Percentiles rank a stretch among this genome's conserved stretches.
Evolutionary conservation across 2,888 invertebrate species (phyloP).

Genomic region (Acronicta aceris): DNA sequence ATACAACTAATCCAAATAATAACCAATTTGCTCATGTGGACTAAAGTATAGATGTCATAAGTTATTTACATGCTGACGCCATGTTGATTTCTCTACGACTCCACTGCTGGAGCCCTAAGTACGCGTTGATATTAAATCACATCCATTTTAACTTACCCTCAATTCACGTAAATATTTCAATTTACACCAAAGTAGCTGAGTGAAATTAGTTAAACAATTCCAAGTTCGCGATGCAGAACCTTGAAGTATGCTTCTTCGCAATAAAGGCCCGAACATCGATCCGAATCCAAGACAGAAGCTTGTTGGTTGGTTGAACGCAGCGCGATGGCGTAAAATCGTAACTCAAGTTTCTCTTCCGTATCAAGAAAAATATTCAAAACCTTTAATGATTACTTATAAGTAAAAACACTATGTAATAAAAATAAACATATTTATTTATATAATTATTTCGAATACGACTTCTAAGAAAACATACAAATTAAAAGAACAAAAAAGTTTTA

Average conservation of each 20-base stretch:
- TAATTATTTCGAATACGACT: conserved; percentile 8
- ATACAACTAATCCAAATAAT: conserved; percentile 26
- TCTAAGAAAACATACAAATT: conserved; percentile 10
- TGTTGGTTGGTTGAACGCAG: conserved; percentile 75
- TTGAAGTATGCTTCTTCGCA: conserved; percentile 91
- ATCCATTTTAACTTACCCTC: conserved; percentile 81
- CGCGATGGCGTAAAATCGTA: conserved; percentile 69
- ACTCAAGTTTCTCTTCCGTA: conserved; percentile 60
- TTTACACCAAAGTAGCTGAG: conserved; percentile 90
- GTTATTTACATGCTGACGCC: conserved; percentile 88
- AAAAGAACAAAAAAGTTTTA: conserved; percentile 50
- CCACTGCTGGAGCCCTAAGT: conserved; percentile 80
- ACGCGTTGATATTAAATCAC: conserved; percentile 62
- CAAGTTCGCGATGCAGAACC: conserved; percentile 92
- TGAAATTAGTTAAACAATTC: conserved; percentile 91
- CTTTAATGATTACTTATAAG: conserved; percentile 6
- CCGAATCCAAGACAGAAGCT: conserved; percentile 86
- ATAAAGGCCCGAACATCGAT: conserved; percentile 92
- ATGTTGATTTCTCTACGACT: conserved; percentile 83
- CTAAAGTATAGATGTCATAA: conserved; percentile 74
- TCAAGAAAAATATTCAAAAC: conserved; percentile 37
- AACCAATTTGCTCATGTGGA: conserved; percentile 55
- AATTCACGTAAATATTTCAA: conserved; percentile 87
- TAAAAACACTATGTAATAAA: conserved; percentile 12
- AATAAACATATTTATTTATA: conserved; percentile 21